Percentiles rank a stretch among this genome's conserved stretches.
These are phyloP conservation scores for Alethe castanea DNA, from an alignment of 2,113 vertebrate species.

Conservation along the genomic window DNA sequence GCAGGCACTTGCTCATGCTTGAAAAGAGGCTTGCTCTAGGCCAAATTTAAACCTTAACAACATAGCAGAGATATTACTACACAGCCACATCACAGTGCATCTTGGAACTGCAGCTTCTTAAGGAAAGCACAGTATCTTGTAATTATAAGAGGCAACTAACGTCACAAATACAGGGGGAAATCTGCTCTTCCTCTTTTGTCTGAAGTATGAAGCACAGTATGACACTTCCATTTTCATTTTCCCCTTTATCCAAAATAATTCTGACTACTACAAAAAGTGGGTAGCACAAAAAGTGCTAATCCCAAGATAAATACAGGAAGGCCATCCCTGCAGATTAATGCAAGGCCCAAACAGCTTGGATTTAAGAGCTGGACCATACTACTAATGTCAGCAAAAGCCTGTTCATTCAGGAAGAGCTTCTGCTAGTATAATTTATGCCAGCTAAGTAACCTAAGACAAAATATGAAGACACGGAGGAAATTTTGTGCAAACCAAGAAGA, in stretches of 20 bases:
- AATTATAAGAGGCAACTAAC: not conserved
- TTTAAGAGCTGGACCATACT: not conserved
- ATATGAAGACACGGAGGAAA: not conserved
- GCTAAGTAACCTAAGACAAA: not conserved
- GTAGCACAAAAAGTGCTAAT: not conserved
- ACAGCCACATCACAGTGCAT: not conserved
- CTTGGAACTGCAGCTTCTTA: not conserved
- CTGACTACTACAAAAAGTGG: not conserved
- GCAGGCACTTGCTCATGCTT: not conserved
- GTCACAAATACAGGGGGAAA: not conserved
- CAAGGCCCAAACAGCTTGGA: not conserved
- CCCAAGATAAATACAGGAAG: not conserved
- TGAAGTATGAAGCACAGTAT: not conserved
- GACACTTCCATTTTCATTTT: not conserved
- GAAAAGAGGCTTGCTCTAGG: not conserved
- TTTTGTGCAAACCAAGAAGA: not conserved
- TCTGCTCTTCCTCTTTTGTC: not conserved
- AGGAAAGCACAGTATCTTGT: not conserved
- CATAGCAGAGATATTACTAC: not conserved
- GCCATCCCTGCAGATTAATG: not conserved
- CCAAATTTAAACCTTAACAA: not conserved
- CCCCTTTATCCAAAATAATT: not conserved
- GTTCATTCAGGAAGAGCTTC: not conserved
- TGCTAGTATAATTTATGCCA: not conserved
- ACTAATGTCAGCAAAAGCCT: not conserved